Evolutionary conservation across 2,113 vertebrate species (phyloP), one percentile per base, ranked within the genome.

Genomic region (Corvus moneduloides): DNA sequence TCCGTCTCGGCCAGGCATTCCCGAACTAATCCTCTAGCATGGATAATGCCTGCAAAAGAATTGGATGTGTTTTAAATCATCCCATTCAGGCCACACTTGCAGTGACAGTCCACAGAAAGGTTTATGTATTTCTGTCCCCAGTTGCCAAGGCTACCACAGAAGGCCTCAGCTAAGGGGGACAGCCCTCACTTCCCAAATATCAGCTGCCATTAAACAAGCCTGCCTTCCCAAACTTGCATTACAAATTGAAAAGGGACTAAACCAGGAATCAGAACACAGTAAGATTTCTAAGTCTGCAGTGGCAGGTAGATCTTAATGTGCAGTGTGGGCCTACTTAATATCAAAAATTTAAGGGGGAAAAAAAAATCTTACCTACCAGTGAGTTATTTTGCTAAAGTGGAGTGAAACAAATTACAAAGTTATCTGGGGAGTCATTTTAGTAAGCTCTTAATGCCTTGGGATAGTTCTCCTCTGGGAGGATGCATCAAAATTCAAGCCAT

Each of bases 1-100:
- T 99, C 99, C 39, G 99, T 99, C 96, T 99, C 99, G 5, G 99
- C 99, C 98, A 99, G 94, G 96, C 99, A 99, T 82, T 99, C 99
- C 30, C 99, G 99, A 73, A 99, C 99, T 96, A 99, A 96, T 44
- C 99, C 99, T 97, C 99, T 98, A 6, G 99, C 99, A 7, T 99
- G 99, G 89, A 99, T 99, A 79, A 99, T 99, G 82, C 99, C 99
- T 99, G 89, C 43, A 81, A 91, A 92, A 79, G 59, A 96, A 89
- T 59, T 26, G 55, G 43, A 56, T 9, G 1, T 14, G 11, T 32
- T 91, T 82, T 32, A 78, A 78, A 71, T 83, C 71, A 76, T 22
- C 76, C 82, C 59, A 13, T 59, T 78, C 77, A 51, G 79, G 74
- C 90, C 67, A 89, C 68, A 19, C 13, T 39, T 16, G n/a, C 76